Evolutionary conservation across 2,888 invertebrate species (phyloP), one percentile per base, ranked within the genome.

Genomic region (Gari tellinella): DNA sequence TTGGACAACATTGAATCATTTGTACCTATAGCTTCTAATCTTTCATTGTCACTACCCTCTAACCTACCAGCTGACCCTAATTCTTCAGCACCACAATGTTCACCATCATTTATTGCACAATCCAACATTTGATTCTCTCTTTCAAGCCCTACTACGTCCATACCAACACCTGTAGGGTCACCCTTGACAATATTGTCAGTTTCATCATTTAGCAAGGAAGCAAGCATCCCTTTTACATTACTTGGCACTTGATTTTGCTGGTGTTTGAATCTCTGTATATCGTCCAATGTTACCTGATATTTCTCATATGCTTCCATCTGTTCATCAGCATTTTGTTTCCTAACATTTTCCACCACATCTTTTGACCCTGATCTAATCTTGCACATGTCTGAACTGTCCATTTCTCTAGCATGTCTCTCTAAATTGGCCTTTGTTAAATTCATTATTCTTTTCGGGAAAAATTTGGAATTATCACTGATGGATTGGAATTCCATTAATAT

Each of bases 251-350:
- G 60, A 41, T 23, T 53, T 45, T 37, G 57, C 38, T 25, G 49
- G 21, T 61, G 56, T 26, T 64, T 68, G 21, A 46, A 62, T 37
- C 45, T 56, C 31, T 31, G 61, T 21, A 75, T 75, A 57, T 75
- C 74, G 31, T 75, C 74, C 37, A 51, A 58, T 14, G 74, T 75
- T 1, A 75, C 74, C 10, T 58, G 65, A 58, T 65, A 75, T 45
- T 43, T 31, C 26, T 66, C 40, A 45, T 69, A 75, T 17, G 65
- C 37, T n/a, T 65, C 65, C 12, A 52, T 10, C 37, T 57, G 48
- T 10, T 19, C 14, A 23, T 45, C 40, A 41, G 14, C 19, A n/a
- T 14, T 25, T n/a, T 49, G n/a, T 17, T 1, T 12, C 8, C n/a
- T 21, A 26, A 12, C 12, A 10, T n/a, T 37, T 41, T 45, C 15